Conservation (phyloP, 2,797 vertebrate species). For the Scleropages formosus region DNA sequence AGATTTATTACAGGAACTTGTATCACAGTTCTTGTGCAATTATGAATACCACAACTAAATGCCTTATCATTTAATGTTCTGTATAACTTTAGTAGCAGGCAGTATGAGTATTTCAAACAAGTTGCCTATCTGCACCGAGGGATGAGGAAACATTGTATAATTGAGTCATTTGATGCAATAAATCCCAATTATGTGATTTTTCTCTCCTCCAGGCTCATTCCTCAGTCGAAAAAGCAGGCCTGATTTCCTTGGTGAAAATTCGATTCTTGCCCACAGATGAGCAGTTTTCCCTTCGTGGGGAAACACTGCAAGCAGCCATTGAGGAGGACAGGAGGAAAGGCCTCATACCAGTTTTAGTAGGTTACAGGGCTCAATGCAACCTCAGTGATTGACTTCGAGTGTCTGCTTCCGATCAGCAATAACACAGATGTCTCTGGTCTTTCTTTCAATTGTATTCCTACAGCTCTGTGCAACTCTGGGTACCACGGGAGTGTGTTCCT, state of each 20-base stretch:
- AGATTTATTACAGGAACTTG: no score
- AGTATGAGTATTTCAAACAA: no score
- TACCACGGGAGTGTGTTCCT: conserved; percentile 91
- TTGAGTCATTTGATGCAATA: no score
- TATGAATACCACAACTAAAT: no score
- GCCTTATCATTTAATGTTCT: no score
- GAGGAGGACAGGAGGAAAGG: conserved; percentile 81
- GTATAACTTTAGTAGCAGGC: no score
- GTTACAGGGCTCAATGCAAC: background rate
- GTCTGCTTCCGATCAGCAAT: background rate
- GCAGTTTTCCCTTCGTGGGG: conserved; percentile 83
- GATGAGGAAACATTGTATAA: no score
- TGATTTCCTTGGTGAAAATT: conserved; percentile 91
- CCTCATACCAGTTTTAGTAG: conserved; percentile 87
- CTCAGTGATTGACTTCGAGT: background rate
- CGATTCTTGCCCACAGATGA: conserved; percentile 86
- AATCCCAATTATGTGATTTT: no score
- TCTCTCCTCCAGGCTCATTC: conserved; percentile 9
- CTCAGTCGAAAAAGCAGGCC: conserved; percentile 79
- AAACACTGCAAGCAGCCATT: conserved; percentile 79
- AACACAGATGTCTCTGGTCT: background rate
- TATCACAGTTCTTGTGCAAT: no score
- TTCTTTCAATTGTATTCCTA: conserved; percentile 38
- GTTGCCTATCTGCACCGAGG: no score
- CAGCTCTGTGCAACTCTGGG: conserved; percentile 92